Evolutionary conservation across 2,888 invertebrate genomes (phyloP).

Genomic region (Orchesellides sinensis): DNA sequence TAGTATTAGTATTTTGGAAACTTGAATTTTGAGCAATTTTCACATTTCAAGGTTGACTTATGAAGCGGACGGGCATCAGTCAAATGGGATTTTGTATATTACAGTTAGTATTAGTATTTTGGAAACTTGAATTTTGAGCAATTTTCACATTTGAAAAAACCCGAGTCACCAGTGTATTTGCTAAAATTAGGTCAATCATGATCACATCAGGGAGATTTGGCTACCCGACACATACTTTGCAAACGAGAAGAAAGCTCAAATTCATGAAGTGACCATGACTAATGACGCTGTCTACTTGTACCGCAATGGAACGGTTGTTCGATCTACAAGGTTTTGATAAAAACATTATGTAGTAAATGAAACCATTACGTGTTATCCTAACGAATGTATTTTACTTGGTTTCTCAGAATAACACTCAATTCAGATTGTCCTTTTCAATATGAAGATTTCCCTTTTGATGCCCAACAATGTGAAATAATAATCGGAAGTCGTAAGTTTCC

Average conservation of each 20-base stretch:
- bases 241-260: slow-evolving; percentile 33
- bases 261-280: slow-evolving; percentile 18
- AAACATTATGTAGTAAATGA: neutral
- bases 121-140: too few species aligned
- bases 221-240: slow-evolving; percentile 43
- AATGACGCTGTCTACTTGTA: slow-evolving; percentile 39
- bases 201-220: slow-evolving; percentile 50
- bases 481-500: slow-evolving; percentile 44
- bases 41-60: slow-evolving; percentile 13
- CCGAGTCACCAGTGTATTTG: too few species aligned
- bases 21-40: too few species aligned
- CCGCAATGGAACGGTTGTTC: slow-evolving; percentile 29
- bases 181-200: slow-evolving; percentile 32
- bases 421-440: slow-evolving; percentile 23
- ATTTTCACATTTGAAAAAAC: too few species aligned
- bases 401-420: neutral
- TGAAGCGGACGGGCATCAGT: slow-evolving; percentile 3
- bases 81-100: neutral
- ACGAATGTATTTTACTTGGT: too few species aligned
- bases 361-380: neutral
- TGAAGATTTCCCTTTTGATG: slow-evolving; percentile 33
- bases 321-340: slow-evolving; percentile 26
- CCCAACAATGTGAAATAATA: slow-evolving; percentile 8
- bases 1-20: too few species aligned
- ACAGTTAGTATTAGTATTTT: too few species aligned